Evolutionary conservation across 2,113 vertebrate species (phyloP), one percentile per base, ranked within the genome.

Genomic region (Rhadina sibilatrix): DNA sequence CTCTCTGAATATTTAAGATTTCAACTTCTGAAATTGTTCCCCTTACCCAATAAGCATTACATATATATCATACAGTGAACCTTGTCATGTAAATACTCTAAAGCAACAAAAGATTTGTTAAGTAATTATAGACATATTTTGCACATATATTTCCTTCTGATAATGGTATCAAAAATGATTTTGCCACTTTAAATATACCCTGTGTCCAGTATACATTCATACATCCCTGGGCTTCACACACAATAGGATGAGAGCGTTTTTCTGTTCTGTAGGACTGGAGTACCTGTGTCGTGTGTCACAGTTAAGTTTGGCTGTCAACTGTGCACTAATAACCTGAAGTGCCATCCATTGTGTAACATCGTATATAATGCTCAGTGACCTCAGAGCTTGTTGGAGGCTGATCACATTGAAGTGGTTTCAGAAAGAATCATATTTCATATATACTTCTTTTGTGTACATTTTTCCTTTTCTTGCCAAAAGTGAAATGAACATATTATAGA

Each of bases 391-490:
- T 85, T 70, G 64, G 42, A 82, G 17, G 37, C 74, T 84, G 69
- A 90, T 87, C 4, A 5, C 87, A 89, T 28, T 42, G 3, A 89
- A 90, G 40, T 37, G 31, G 35, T 21, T 89, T 79, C 64, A 93
- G 81, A 86, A 94, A 78, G 59, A 74, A 65, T 33, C 14, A 21
- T 91, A 83, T 93, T 72, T 92, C 56, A 78, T 47, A n/a, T 44
- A 47, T 47, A 71, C 4, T 33, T 59, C 33, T 33, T 95, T 63
- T 37, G 38, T 46, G 11, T 46, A 47, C 21, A 7, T 44, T 44
- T 89, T 72, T 79, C 11, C 10, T 49, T 75, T 70, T 37, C 19
- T 30, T 14, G 3, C 12, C 27, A 68, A 11, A 19, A 82, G n/a
- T 19, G 74, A 23, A 79, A 47, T 2, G n/a, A 93, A 63, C 11